Conservation (phyloP, 2,888 invertebrate species). For the Clunio marinus region DNA sequence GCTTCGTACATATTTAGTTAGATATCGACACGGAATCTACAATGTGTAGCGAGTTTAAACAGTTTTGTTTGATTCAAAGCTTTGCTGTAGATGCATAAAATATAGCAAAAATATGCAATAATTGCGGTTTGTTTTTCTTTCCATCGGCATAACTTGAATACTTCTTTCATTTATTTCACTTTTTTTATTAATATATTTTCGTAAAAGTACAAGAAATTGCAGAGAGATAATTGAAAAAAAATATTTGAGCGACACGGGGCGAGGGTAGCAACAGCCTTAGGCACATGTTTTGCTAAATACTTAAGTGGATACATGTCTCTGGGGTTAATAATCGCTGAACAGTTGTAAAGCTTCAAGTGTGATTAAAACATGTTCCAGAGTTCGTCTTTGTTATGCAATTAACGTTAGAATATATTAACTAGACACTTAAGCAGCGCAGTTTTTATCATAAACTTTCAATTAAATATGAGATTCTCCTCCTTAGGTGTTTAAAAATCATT, state of each 20-base stretch:
- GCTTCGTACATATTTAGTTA: too few relatives aligned
- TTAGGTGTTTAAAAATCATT: too few relatives aligned
- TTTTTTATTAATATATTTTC: not conserved
- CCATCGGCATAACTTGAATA: not conserved
- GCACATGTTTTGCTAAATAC: not conserved
- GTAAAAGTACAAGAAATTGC: not conserved
- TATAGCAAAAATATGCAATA: slow-evolving; percentile 30
- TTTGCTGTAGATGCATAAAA: slow-evolving; percentile 23
- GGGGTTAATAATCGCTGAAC: too few relatives aligned
- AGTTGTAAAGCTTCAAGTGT: too few relatives aligned
- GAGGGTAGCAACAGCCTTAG: not conserved
- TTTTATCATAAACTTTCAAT: too few relatives aligned
- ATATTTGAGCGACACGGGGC: not conserved
- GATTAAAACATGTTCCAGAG: not conserved
- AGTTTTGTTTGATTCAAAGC: slow-evolving; percentile 11
- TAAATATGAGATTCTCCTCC: too few relatives aligned
- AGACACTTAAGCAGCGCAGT: not conserved
- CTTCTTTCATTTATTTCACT: too few relatives aligned
- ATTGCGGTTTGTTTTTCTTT: slow-evolving; percentile 16
- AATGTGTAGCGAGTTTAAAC: slow-evolving; percentile 25
- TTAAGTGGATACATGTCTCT: too few relatives aligned
- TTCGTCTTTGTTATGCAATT: slow-evolving; percentile 1
- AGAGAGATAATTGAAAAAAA: slow-evolving; percentile 18
- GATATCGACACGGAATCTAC: not conserved
- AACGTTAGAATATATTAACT: not conserved